These are phyloP conservation scores for Peromyscus nudipes DNA, from an alignment of 2,797 vertebrate genomes.

Conservation along the genomic window DNA sequence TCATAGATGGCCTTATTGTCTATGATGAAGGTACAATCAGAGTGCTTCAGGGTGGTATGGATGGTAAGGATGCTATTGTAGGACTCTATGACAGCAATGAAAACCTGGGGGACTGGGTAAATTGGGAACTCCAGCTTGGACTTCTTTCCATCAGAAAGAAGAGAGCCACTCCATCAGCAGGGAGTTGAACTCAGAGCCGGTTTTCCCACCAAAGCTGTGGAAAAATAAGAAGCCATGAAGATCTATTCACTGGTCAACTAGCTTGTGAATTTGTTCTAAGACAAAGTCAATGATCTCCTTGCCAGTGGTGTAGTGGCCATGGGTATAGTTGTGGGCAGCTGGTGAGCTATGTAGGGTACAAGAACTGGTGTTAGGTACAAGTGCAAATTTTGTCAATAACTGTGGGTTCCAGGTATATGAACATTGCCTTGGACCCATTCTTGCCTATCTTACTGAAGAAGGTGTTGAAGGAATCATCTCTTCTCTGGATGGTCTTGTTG, in stretches of 20 bases:
- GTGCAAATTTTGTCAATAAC: background rate
- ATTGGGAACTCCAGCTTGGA: background rate
- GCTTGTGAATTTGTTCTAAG: background rate
- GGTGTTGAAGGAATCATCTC: background rate
- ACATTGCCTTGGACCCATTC: background rate
- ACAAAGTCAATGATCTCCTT: background rate
- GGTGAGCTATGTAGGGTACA: background rate
- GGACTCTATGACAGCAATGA: background rate
- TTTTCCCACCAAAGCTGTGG: background rate
- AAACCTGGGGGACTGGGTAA: background rate
- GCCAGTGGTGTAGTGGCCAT: background rate
- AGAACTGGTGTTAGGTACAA: background rate
- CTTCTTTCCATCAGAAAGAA: background rate
- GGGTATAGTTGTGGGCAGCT: background rate
- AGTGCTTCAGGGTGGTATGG: background rate
- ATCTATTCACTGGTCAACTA: background rate
- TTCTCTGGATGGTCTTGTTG: background rate
- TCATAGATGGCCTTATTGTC: background rate
- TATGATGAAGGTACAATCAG: background rate
- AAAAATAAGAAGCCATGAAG: background rate
- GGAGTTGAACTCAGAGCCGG: background rate
- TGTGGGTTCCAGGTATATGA: background rate
- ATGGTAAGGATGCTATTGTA: background rate
- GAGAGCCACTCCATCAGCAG: background rate
- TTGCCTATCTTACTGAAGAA: background rate